Base-by-base conservation (phyloP, 2,888 invertebrate genomes). In the Emmelina monodactyla region DNA sequence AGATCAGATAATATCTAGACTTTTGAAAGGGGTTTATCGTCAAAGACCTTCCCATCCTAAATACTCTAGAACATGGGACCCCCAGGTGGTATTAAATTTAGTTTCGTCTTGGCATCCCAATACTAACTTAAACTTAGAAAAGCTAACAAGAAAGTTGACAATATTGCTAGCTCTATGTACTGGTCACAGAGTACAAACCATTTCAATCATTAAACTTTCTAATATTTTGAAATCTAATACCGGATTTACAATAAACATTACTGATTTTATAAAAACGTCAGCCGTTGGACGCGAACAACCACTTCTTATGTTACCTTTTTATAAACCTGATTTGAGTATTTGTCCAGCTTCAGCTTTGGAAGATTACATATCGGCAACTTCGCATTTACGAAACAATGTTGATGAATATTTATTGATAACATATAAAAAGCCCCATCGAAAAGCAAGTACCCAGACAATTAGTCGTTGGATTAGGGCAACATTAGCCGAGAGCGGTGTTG, bases 31-130 rank as follows among this genome's bases (percentile, higher is more conserved):
- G 3, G 32, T 39, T n/a, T 39, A 16, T 32, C 32, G 31, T 29
- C 16, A 30, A 14, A 35, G 38, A 15, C 43, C 45, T 6, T 14
- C 39, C 7, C 28, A 33, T 37, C 50, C 55, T 5, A 53, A 44
- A 39, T 59, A 57, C 37, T 40, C 16, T 12, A 2, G 2, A 4
- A 32, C 32, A 2, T 32, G 22, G 40, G 35, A 40, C 15, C 33
- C 40, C 9, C 14, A 15, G 6, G 14, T 30, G 7, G 37, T 38
- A 1, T 14, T 38, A 14, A 19, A 37, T 25, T 22, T 29, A 19
- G 22, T 37, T n/a, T 14, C 32, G 10, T 2, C 28, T 1, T 37
- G 31, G 35, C 16, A 30, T 15, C 37, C 40, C 2, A 33, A 40
- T 32, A 16, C 19, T n/a, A 12, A 12, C 1, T 13, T 40, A 4